phyloP scores from a whole-genome alignment of 2,797 vertebrate species.

The Onychomys leucogaster region DNA sequence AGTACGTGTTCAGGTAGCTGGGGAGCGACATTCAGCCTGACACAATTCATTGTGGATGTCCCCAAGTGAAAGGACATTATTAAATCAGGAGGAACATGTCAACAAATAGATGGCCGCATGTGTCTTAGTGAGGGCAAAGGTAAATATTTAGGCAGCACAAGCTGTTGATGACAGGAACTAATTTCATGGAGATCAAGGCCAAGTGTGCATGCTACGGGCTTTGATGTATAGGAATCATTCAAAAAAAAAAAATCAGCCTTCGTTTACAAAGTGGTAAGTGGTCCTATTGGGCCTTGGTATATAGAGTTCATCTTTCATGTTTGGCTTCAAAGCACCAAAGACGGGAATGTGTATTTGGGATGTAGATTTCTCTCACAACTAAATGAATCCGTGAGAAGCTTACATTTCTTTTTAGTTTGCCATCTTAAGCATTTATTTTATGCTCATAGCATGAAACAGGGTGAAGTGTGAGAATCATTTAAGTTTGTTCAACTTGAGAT shows the following conservation, averaged over 20 bases:
- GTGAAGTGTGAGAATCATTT: neutral
- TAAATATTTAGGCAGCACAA: constrained; percentile 49
- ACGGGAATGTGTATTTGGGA: neutral
- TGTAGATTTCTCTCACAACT: neutral
- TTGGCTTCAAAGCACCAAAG: neutral
- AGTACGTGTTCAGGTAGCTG: neutral
- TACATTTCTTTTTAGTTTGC: neutral
- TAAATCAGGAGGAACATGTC: neutral
- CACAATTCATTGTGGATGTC: neutral
- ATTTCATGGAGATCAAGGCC: constrained; percentile 16
- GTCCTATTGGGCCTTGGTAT: neutral
- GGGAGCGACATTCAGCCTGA: constrained; percentile 21
- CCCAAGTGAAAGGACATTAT: neutral
- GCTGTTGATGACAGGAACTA: constrained; percentile 43
- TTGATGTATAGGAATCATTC: constrained; percentile 33
- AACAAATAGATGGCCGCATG: neutral
- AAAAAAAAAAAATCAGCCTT: neutral
- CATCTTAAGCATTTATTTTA: constrained; percentile 21
- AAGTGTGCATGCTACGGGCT: neutral
- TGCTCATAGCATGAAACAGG: neutral
- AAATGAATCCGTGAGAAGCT: neutral
- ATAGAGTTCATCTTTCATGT: neutral
- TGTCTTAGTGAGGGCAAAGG: neutral
- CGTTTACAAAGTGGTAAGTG: constrained; percentile 44
- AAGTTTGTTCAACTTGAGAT: constrained; percentile 7